Conservation (phyloP, 2,888 invertebrate species). For the Himalopsyche tibetana region DNA sequence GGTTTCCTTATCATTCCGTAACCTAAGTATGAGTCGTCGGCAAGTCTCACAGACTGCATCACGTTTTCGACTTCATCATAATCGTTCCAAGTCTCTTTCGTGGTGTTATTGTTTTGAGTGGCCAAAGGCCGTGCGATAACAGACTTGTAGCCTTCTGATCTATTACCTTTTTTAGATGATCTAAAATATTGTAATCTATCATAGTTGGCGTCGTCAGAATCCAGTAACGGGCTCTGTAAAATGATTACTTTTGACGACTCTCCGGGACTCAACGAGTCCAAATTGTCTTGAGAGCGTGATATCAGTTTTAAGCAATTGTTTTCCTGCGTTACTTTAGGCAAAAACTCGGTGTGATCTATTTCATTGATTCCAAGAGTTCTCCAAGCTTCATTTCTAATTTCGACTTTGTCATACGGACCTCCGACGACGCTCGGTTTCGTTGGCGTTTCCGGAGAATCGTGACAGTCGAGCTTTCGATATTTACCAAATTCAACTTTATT, state of each 20-base stretch:
- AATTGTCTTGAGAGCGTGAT: slow-evolving; percentile 76
- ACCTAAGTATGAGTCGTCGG: slow-evolving; percentile 88
- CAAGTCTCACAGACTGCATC: slow-evolving; percentile 83
- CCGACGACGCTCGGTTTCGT: slow-evolving; percentile 68
- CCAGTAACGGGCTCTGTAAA: slow-evolving; percentile 74
- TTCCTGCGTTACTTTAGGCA: slow-evolving; percentile 73
- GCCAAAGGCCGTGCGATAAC: slow-evolving; percentile 80
- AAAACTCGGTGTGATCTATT: slow-evolving; percentile 83
- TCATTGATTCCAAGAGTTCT: slow-evolving; percentile 86
- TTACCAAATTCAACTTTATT: slow-evolving; percentile 76
- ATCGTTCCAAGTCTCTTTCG: slow-evolving; percentile 80
- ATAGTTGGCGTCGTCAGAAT: slow-evolving; percentile 81
- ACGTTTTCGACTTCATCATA: slow-evolving; percentile 86
- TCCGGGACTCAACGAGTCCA: slow-evolving; percentile 72
- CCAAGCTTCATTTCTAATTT: slow-evolving; percentile 88
- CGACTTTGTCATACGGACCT: slow-evolving; percentile 85
- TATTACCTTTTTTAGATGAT: slow-evolving; percentile 82
- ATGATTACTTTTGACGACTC: slow-evolving; percentile 78
- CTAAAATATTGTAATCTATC: slow-evolving; percentile 90
- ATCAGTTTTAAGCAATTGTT: slow-evolving; percentile 75
- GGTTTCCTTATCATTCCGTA: slow-evolving; percentile 87
- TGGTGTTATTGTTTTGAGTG: slow-evolving; percentile 71
- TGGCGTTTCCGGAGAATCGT: slow-evolving; percentile 71
- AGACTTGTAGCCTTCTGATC: slow-evolving; percentile 84
- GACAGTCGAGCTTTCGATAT: slow-evolving; percentile 76